Conservation (phyloP, 2,797 vertebrate species). For the Erithacus rubecula region DNA sequence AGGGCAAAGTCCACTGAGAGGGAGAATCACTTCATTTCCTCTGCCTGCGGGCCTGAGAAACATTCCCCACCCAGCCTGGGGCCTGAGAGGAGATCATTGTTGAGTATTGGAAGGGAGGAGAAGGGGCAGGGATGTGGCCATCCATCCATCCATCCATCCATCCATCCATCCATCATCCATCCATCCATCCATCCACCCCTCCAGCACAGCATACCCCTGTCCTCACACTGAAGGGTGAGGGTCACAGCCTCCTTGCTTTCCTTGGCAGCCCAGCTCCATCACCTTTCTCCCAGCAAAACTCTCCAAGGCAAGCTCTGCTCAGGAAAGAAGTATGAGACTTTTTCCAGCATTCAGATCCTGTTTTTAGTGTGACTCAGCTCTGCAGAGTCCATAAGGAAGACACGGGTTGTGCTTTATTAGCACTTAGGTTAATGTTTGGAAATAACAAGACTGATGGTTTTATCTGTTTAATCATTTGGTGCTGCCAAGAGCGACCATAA, state of each 20-base stretch:
- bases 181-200: neutral
- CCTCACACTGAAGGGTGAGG: rapidly evolving
- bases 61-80: neutral
- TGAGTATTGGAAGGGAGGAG: neutral
- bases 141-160: neutral
- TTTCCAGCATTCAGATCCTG: constrained; percentile 58
- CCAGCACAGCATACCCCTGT: neutral
- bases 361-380: constrained; percentile 70
- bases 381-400: constrained; percentile 54
- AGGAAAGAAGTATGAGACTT: constrained; percentile 59
- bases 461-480: constrained; percentile 65
- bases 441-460: constrained; percentile 67
- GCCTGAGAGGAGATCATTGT: neutral
- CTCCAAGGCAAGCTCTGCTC: neutral
- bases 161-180: neutral
- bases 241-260: neutral
- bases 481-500: constrained; percentile 38
- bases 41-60: neutral
- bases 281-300: neutral
- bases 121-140: neutral
- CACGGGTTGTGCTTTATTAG: constrained; percentile 56
- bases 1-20: neutral
- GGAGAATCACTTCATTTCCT: neutral
- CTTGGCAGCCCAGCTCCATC: neutral
- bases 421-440: constrained; percentile 73